A percentile compares a stretch with the other conserved stretches of the same genome.
These are phyloP conservation scores for Lagodon rhomboides DNA, from an alignment of 2,797 vertebrate genomes.

Conservation along the genomic window DNA sequence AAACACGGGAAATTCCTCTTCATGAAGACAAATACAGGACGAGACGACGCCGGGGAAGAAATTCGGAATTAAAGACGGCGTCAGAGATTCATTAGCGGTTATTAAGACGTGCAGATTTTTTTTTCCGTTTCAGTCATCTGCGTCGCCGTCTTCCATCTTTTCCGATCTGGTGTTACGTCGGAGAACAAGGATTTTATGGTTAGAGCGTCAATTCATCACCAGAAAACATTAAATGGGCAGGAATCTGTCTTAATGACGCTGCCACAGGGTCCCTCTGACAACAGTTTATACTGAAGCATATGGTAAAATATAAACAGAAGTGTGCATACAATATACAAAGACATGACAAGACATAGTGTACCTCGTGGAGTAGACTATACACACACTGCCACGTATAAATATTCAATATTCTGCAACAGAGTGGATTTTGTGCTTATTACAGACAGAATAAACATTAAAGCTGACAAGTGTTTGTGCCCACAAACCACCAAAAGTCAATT, in stretches of 20 bases:
- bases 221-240: constrained; percentile 35
- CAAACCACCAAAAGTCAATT: constrained; percentile 44
- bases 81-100: constrained; percentile 45
- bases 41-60: constrained; percentile 30
- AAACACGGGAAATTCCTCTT: constrained; percentile 74
- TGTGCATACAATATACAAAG: constrained; percentile 36
- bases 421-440: constrained; percentile 32
- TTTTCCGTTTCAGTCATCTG: constrained; percentile 42
- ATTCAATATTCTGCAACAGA: constrained; percentile 25
- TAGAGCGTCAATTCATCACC: constrained; percentile 49
- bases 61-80: constrained; percentile 44
- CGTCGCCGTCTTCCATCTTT: constrained; percentile 18
- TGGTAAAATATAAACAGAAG: constrained; percentile 55
- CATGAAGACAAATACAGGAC: constrained; percentile 59
- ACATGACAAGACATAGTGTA: constrained; percentile 34
- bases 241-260: constrained; percentile 41
- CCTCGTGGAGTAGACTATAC: constrained; percentile 48
- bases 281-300: constrained; percentile 54
- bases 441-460: constrained; percentile 31
- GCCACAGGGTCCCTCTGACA: constrained; percentile 51
- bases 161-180: constrained; percentile 17
- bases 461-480: constrained; percentile 39
- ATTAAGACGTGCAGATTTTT: constrained; percentile 28
- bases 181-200: constrained; percentile 18
- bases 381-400: constrained; percentile 32